Percentiles rank a stretch among this genome's conserved stretches.
Conservation (phyloP, 1,140 invertebrate genomes). For the Drosophila sp. region DNA sequence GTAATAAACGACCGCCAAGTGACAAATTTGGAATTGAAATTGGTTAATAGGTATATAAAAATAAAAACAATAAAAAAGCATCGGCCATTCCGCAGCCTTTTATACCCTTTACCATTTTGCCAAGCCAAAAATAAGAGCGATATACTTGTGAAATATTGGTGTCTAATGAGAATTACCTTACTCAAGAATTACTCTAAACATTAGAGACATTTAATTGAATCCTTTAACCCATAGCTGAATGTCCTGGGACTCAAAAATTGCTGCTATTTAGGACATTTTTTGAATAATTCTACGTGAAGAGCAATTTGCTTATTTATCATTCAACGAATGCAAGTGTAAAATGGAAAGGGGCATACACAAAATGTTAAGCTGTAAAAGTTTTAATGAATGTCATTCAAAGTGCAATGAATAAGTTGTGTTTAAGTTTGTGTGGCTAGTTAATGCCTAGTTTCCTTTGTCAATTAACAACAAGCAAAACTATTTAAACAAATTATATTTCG, state of each 20-base stretch:
- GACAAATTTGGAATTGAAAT: slow-evolving; percentile 30
- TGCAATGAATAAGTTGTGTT: neutral
- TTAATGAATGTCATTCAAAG: neutral
- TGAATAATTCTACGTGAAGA: too few relatives aligned
- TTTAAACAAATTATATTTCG: neutral
- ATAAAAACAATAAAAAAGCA: neutral
- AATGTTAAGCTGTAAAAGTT: neutral
- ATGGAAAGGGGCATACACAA: too few relatives aligned
- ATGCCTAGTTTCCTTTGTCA: neutral
- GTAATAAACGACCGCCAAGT: slow-evolving; percentile 17
- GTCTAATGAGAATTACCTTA: too few relatives aligned
- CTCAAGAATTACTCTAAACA: too few relatives aligned
- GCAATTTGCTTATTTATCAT: too few relatives aligned
- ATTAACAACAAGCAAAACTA: neutral
- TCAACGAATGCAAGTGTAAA: too few relatives aligned
- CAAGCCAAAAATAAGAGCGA: neutral
- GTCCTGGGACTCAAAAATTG: too few relatives aligned
- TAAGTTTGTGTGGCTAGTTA: neutral
- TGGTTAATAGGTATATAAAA: slow-evolving; percentile 11
- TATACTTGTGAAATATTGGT: too few relatives aligned
- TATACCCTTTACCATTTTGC: neutral
- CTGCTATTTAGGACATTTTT: too few relatives aligned
- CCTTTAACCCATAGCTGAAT: too few relatives aligned
- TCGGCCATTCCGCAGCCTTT: neutral
- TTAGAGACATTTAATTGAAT: too few relatives aligned